Conservation (phyloP, 1,140 invertebrate genomes). For the Papilio dardanus region DNA sequence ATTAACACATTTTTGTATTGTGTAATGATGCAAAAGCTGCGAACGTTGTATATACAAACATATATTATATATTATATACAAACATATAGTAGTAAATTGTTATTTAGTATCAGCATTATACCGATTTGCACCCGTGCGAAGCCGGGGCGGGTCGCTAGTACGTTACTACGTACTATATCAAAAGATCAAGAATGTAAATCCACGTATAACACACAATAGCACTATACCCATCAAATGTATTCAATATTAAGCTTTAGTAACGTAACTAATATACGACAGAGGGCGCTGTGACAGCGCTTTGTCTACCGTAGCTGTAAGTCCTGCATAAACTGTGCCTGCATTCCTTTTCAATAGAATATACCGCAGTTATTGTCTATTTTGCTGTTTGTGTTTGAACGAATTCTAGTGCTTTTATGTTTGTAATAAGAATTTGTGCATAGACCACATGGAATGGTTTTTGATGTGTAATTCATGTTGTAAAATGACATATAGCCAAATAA, state of each 20-base stretch:
- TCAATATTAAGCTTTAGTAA: conserved; percentile 8
- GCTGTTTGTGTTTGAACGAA: background rate
- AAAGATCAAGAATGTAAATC: conserved; percentile 12
- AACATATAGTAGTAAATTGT: no score
- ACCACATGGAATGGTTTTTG: no score
- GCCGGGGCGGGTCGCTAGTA: no score
- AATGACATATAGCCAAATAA: no score
- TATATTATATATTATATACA: no score
- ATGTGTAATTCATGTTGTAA: no score
- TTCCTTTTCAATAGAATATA: background rate
- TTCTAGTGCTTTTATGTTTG: background rate
- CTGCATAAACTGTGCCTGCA: background rate
- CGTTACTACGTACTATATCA: background rate
- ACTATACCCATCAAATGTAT: conserved; percentile 1
- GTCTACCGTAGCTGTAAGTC: conserved; percentile 9
- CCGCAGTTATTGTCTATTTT: conserved; percentile 15
- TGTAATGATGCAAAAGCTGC: no score
- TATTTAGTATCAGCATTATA: no score
- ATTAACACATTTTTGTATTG: no score
- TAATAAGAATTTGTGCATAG: no score
- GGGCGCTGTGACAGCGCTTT: background rate
- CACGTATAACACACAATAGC: background rate
- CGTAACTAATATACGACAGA: conserved; percentile 4
- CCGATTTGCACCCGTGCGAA: no score
- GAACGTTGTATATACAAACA: no score